Conservation (phyloP, 2,797 vertebrate species). For the Lerista edwardsae region DNA sequence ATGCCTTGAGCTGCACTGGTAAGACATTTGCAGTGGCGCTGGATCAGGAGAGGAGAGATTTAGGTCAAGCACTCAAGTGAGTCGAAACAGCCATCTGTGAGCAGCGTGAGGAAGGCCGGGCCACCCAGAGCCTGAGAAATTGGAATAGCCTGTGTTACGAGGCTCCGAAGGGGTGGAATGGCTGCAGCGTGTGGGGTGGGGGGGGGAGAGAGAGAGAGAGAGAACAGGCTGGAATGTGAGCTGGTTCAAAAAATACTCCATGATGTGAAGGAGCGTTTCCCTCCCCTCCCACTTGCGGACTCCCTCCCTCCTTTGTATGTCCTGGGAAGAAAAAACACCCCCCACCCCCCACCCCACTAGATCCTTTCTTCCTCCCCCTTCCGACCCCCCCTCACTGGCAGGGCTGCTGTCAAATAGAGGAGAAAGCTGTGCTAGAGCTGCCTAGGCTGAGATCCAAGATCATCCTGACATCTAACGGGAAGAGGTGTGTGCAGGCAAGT, state of each 20-base stretch:
- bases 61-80: slow-evolving; percentile 66
- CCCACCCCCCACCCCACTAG: neutral
- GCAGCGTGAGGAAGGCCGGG: slow-evolving; percentile 53
- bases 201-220: neutral
- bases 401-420: slow-evolving; percentile 37
- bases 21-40: slow-evolving; percentile 67
- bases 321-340: neutral
- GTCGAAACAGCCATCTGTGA: slow-evolving; percentile 70
- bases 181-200: neutral
- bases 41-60: slow-evolving; percentile 70
- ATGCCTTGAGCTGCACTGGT: slow-evolving; percentile 69
- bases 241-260: slow-evolving; percentile 7
- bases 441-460: slow-evolving; percentile 63
- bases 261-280: neutral
- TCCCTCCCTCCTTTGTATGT: slow-evolving; percentile 34
- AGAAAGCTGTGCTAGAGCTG: slow-evolving; percentile 41
- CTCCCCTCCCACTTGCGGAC: neutral
- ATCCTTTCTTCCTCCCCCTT: slow-evolving; percentile 8
- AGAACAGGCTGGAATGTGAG: neutral
- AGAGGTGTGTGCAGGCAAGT: slow-evolving; percentile 30
- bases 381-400: slow-evolving; percentile 31
- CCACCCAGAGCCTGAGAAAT: slow-evolving; percentile 57
- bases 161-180: neutral
- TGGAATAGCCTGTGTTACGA: slow-evolving; percentile 1
- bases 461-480: slow-evolving; percentile 60